Percentiles rank a stretch among this genome's conserved stretches.
These are phyloP conservation scores for Nyctalus aviator DNA, from an alignment of 2,797 vertebrate species.

Conservation along the genomic window DNA sequence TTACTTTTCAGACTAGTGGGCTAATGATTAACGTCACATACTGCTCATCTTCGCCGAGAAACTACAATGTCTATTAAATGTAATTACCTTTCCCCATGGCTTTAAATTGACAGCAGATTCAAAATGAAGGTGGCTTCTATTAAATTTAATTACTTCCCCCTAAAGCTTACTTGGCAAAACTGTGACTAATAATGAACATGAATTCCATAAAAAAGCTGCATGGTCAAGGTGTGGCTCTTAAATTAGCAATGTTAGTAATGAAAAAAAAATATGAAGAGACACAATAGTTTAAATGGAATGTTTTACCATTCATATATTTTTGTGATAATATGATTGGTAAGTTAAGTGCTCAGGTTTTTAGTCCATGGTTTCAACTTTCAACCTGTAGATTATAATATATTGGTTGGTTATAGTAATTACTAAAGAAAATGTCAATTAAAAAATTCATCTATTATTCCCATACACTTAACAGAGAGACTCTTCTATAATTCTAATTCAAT, in stretches of 20 bases:
- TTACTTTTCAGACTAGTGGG: constrained; percentile 76
- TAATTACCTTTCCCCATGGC: constrained; percentile 83
- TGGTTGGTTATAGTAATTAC: background rate
- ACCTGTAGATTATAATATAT: background rate
- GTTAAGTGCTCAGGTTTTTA: constrained; percentile 27
- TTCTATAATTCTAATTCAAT: constrained; percentile 32
- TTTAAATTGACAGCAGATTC: constrained; percentile 84
- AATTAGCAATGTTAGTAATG: constrained; percentile 76
- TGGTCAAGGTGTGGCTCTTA: constrained; percentile 74
- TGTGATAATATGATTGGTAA: constrained; percentile 26
- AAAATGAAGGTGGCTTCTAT: constrained; percentile 81
- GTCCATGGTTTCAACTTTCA: constrained; percentile 37
- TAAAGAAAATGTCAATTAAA: constrained; percentile 19
- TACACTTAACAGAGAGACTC: background rate
- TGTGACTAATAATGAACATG: constrained; percentile 69
- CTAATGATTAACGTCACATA: constrained; percentile 81
- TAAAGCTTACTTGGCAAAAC: constrained; percentile 78
- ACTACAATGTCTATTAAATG: constrained; percentile 79
- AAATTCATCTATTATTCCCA: background rate
- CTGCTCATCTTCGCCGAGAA: constrained; percentile 63
- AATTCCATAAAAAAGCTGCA: constrained; percentile 72
- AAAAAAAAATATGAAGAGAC: constrained; percentile 57
- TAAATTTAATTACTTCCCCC: constrained; percentile 83
- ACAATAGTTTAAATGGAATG: constrained; percentile 57
- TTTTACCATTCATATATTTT: constrained; percentile 42